Conservation (phyloP, 1,140 invertebrate genomes). For the Rhizoglyphus robini region DNA sequence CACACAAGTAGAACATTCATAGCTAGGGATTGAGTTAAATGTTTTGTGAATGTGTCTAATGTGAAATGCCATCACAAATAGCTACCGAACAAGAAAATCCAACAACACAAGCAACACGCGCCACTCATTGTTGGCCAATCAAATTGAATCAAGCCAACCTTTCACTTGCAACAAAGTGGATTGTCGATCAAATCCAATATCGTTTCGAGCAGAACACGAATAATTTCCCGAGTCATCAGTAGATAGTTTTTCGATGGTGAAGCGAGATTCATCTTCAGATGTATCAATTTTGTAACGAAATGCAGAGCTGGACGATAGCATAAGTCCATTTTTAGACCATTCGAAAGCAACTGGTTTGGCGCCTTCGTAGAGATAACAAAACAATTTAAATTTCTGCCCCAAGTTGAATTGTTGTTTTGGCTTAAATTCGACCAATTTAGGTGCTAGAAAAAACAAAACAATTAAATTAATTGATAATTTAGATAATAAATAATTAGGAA, state of each 20-base stretch:
- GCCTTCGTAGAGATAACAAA: not conserved
- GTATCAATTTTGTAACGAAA: not conserved
- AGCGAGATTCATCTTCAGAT: constrained; percentile 12
- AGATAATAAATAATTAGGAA: not conserved
- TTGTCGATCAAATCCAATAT: constrained; percentile 22
- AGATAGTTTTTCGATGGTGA: constrained; percentile 20
- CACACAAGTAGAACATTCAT: too few relatives aligned
- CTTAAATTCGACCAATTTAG: not conserved
- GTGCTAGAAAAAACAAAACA: not conserved
- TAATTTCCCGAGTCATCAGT: constrained; percentile 20
- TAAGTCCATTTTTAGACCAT: constrained; percentile 6
- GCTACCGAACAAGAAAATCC: too few relatives aligned
- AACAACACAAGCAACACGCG: not conserved
- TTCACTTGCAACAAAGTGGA: constrained; percentile 9
- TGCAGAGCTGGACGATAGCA: not conserved
- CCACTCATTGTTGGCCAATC: not conserved
- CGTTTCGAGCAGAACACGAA: constrained; percentile 16
- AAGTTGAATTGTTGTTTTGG: not conserved
- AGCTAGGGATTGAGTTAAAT: too few relatives aligned
- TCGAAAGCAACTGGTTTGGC: not conserved
- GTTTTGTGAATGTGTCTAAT: too few relatives aligned
- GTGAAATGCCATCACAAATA: too few relatives aligned
- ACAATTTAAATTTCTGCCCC: constrained; percentile 13
- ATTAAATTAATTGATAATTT: not conserved
- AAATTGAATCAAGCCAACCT: not conserved